phyloP scores from a whole-genome alignment of 2,888 invertebrate genomes.

The Acanthosoma haemorrhoidale region DNA sequence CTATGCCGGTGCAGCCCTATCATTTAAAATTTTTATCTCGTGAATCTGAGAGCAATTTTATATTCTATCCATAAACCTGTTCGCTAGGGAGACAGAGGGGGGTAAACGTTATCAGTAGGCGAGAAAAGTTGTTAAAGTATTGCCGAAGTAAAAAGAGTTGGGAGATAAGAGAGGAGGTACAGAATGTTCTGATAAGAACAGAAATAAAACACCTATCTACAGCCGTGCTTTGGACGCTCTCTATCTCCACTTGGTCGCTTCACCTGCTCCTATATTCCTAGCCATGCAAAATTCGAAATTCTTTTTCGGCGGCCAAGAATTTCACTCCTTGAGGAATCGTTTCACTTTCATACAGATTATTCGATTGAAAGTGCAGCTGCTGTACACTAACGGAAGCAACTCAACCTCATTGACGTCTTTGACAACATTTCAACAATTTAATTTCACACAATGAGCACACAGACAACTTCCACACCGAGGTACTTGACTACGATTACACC shows the following conservation, averaged over 20 bases:
- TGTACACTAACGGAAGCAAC: no score
- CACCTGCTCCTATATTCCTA: neutral
- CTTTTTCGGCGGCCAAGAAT: no score
- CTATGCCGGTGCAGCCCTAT: no score
- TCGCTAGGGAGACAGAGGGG: neutral
- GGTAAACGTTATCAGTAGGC: neutral
- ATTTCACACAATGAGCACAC: no score
- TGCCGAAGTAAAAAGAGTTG: neutral
- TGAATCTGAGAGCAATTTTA: neutral
- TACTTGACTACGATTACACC: no score
- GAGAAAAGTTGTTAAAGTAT: slow-evolving; percentile 14
- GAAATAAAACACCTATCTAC: slow-evolving; percentile 14
- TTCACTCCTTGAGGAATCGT: no score
- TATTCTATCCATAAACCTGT: neutral
- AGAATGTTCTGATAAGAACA: neutral
- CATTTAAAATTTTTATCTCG: no score
- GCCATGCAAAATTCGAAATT: neutral
- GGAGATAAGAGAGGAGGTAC: neutral
- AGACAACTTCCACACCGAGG: no score
- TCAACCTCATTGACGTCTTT: no score
- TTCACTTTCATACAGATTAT: no score
- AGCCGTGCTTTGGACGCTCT: neutral
- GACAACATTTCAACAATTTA: no score
- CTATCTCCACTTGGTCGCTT: neutral
- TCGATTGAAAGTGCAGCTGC: no score